Evolutionary conservation across 2,113 vertebrate species (phyloP).

Genomic region (Upupa epops): DNA sequence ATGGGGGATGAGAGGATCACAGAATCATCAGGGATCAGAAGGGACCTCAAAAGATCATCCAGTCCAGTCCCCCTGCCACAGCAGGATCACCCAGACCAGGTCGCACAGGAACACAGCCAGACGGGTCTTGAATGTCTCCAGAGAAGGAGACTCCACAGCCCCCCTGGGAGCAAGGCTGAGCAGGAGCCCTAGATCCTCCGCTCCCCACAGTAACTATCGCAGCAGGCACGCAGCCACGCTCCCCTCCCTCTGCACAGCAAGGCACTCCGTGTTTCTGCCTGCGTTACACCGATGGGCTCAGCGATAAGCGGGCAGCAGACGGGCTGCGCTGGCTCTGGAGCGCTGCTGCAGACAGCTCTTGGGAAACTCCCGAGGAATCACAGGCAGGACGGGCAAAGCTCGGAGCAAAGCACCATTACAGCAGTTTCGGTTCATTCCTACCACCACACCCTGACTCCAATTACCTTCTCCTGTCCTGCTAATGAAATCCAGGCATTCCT

Average conservation of each 20-base stretch:
- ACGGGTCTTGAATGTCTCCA: no score
- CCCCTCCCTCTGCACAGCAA: neutral
- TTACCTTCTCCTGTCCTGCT: conserved; percentile 20
- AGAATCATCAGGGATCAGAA: no score
- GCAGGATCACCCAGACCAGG: no score
- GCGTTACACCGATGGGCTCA: neutral
- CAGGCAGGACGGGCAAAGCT: neutral
- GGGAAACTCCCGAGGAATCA: conserved; percentile 32
- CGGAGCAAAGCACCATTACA: neutral
- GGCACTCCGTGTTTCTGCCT: neutral
- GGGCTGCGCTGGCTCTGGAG: neutral
- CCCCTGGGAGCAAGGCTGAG: no score
- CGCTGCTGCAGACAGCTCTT: conserved; percentile 26
- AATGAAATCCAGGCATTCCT: conserved; percentile 9
- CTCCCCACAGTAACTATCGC: neutral
- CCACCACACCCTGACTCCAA: conserved; percentile 62
- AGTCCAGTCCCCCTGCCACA: no score
- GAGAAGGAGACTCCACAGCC: no score
- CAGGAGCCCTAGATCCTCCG: neutral
- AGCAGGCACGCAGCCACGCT: neutral
- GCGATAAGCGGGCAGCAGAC: neutral
- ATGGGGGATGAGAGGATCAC: neutral
- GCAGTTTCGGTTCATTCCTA: conserved; percentile 36
- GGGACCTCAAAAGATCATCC: no score
- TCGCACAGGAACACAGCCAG: no score